Conservation (phyloP, 2,888 invertebrate genomes). For the Parnassius smintheus region DNA sequence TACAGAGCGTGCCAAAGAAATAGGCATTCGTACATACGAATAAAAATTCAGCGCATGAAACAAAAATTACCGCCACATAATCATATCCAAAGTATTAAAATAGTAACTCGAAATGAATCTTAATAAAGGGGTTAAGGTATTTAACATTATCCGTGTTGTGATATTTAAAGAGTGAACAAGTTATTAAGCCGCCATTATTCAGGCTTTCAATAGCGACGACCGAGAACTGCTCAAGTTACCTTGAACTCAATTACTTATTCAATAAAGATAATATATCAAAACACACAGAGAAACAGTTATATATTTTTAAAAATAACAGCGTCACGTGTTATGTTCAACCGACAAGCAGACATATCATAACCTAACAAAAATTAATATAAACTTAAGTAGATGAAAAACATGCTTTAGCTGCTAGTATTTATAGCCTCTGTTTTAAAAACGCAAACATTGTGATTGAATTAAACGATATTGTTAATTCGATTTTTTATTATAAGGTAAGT, state of each 20-base stretch:
- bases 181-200: not conserved
- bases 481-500: no score
- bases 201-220: not conserved
- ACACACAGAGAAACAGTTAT: slow-evolving; percentile 8
- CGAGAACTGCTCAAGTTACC: not conserved
- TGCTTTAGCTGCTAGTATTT: no score
- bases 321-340: slow-evolving; percentile 20
- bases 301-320: slow-evolving; percentile 9
- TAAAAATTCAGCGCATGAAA: no score
- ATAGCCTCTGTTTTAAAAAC: no score
- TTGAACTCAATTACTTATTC: slow-evolving; percentile 6
- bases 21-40: no score
- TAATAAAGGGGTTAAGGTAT: slow-evolving; percentile 1
- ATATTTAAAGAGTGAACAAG: not conserved
- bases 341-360: not conserved
- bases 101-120: not conserved
- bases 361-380: no score
- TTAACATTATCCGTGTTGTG: not conserved
- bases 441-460: not conserved
- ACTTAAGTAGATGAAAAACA: no score
- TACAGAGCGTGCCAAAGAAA: no score
- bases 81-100: not conserved
- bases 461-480: no score
- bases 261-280: slow-evolving; percentile 7
- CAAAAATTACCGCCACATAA: not conserved